A percentile compares a stretch with the other conserved stretches of the same genome.
Evolutionary conservation across 2,888 invertebrate species (phyloP).

Genomic region (Coelogynopora nodosa): DNA sequence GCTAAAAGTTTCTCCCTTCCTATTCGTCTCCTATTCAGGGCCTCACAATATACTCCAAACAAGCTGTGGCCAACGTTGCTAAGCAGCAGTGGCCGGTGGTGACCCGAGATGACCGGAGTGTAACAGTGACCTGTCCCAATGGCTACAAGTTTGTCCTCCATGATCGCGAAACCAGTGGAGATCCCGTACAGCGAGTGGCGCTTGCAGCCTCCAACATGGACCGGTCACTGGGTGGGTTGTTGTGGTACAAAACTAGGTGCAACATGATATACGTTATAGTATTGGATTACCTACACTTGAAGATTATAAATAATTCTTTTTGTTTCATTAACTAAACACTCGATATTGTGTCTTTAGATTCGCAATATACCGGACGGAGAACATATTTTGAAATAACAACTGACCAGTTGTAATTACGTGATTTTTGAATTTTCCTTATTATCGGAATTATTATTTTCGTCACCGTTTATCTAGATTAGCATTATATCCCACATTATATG

Average conservation of each 20-base stretch:
- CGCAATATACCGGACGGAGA: too few relatives aligned
- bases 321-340: too few relatives aligned
- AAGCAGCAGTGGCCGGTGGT: constrained; percentile 71
- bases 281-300: neutral
- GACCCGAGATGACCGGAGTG: constrained; percentile 50
- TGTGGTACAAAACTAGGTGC: too few relatives aligned
- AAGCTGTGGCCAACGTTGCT: constrained; percentile 72
- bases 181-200: constrained; percentile 68
- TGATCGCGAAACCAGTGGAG: constrained; percentile 62
- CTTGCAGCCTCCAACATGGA: constrained; percentile 74
- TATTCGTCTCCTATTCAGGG: constrained; percentile 64
- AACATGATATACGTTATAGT: neutral
- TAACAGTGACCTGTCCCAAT: constrained; percentile 78
- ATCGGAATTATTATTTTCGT: too few relatives aligned
- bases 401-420: too few relatives aligned
- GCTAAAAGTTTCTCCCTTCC: neutral
- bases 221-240: constrained; percentile 68
- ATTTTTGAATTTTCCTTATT: too few relatives aligned
- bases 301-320: too few relatives aligned
- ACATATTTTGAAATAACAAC: too few relatives aligned
- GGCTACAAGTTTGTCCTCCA: constrained; percentile 81
- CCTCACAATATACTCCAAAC: constrained; percentile 76
- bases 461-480: too few relatives aligned
- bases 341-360: too few relatives aligned
- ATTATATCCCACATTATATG: too few relatives aligned